Evolutionary conservation across 2,888 invertebrate species (phyloP), one percentile per base, ranked within the genome.

Genomic region (Andricus curvator): DNA sequence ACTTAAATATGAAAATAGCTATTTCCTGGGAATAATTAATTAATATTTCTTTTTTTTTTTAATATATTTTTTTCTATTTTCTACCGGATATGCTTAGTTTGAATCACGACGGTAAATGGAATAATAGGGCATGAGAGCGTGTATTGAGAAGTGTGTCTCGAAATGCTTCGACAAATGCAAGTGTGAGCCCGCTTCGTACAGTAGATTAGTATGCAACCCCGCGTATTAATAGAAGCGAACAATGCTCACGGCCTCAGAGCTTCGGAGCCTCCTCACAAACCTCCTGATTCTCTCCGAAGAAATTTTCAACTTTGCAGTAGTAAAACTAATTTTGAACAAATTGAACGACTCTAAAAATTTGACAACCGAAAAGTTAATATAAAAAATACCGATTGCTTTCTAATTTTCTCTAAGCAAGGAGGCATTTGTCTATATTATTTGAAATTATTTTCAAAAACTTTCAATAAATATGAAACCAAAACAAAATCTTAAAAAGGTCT

Each of bases 151-250:
- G 86, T 84, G 85, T 85, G 87, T 80, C 88, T 86, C 85, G 86
- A 88, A 88, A 88, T 87, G 87, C 84, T 86, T 88, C 86, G 88
- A 83, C 87, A 86, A 88, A 88, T 87, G 87, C 88, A 87, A 87
- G 86, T 83, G 85, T 84, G 82, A 80, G 80, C 80, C 81, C 83
- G 83, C 86, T 83, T 83, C 81, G 81, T 84, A 82, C 86, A 86
- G 88, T 86, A 89, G 89, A 91, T 90, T 90, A 90, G 90, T 90
- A 89, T 91, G 90, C 90, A 91, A 90, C 88, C 89, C 88, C 88
- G 88, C 89, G 89, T 90, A 91, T 91, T 91, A 90, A 91, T 91
- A 91, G 91, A 89, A 88, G 86, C 89, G 90, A 91, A 91, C 91
- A 91, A 91, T 91, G 90, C 91, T 91, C 89, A 89, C 88, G 89